A percentile compares a stretch with the other conserved stretches of the same genome.
Evolutionary conservation across 2,797 vertebrate genomes (phyloP).

Genomic region (Hippopotamyrus pictus): DNA sequence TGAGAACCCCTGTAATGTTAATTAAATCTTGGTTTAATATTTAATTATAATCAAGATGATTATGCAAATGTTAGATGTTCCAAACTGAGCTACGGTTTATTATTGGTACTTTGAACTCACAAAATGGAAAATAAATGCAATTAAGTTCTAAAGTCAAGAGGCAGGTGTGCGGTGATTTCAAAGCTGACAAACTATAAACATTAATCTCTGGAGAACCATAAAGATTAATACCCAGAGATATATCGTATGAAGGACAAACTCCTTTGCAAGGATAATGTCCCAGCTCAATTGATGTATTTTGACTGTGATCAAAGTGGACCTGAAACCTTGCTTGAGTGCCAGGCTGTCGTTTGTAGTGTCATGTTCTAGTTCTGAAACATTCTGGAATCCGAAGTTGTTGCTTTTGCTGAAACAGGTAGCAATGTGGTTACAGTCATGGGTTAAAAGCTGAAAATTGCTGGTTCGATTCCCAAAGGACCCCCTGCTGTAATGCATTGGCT

Average conservation of each 20-base stretch:
- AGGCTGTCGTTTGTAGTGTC: neutral
- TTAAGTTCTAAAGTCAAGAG: neutral
- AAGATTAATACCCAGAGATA: neutral
- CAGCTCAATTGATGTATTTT: neutral
- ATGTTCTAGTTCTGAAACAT: neutral
- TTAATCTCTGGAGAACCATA: neutral
- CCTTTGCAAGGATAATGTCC: neutral
- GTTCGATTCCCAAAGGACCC: neutral
- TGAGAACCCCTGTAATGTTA: constrained; percentile 33
- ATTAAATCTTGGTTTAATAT: constrained; percentile 46
- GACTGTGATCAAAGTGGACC: neutral
- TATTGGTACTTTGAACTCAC: neutral
- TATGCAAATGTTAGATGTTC: constrained; percentile 49
- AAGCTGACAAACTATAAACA: neutral
- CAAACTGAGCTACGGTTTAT: constrained; percentile 27
- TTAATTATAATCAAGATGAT: constrained; percentile 52
- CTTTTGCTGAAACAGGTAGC: neutral
- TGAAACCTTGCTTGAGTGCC: neutral
- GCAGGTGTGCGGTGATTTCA: neutral
- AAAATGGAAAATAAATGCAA: neutral
- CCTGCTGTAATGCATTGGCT: neutral
- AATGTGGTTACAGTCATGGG: neutral
- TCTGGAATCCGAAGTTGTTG: neutral
- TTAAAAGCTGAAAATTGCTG: neutral
- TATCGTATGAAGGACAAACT: neutral